Conservation (phyloP, 2,113 vertebrate species). For the Girardinichthys multiradiatus region DNA sequence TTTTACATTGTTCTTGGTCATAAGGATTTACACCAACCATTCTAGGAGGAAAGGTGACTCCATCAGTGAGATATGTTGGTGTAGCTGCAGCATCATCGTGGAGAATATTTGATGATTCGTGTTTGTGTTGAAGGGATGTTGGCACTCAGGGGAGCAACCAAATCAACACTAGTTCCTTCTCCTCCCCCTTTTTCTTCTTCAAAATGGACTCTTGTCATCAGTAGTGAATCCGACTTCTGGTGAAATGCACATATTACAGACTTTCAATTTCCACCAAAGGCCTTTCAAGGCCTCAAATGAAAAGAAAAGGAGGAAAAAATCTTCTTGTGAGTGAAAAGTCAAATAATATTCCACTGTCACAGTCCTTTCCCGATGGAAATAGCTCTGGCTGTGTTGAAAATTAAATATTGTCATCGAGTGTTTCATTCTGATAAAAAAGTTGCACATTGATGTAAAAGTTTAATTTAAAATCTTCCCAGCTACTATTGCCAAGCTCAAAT, state of each 20-base stretch:
- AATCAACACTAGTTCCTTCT: constrained; percentile 45
- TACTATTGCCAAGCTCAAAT: not conserved
- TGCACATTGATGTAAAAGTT: not conserved
- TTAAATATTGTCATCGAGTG: not conserved
- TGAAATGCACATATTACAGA: constrained; percentile 17
- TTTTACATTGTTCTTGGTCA: constrained; percentile 15
- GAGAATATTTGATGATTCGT: constrained; percentile 46
- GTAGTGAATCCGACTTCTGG: constrained; percentile 12
- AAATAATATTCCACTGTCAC: constrained; percentile 11
- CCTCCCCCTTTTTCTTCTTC: constrained; percentile 3
- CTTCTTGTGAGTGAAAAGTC: constrained; percentile 2
- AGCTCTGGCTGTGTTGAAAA: not conserved
- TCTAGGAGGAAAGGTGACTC: not conserved
- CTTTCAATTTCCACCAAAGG: constrained; percentile 15
- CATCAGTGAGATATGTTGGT: constrained; percentile 5
- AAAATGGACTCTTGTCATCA: constrained; percentile 22
- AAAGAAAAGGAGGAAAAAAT: constrained; percentile 3
- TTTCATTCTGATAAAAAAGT: not conserved
- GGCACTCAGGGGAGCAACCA: constrained; percentile 42
- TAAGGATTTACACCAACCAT: not conserved
- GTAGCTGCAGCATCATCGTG: constrained; percentile 36
- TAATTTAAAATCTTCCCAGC: not conserved
- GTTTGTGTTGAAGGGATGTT: constrained; percentile 37
- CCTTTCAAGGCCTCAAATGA: not conserved
- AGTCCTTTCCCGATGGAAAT: not conserved